Percentiles rank a stretch among this genome's conserved stretches.
Evolutionary conservation across 2,113 vertebrate genomes (phyloP).

Genomic region (Regulus satrapa): DNA sequence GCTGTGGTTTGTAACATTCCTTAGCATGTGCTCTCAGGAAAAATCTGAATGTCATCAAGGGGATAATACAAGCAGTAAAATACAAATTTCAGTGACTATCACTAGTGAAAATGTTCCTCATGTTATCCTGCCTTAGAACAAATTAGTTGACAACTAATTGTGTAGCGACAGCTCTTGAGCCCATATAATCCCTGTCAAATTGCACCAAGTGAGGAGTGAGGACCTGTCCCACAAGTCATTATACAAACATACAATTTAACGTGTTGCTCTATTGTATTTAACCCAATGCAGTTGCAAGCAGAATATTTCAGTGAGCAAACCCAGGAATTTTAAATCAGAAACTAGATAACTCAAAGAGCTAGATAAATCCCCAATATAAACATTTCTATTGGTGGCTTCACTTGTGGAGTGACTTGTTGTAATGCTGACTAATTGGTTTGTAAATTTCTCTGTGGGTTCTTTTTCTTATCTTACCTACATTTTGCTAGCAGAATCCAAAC

Average conservation of each 20-base stretch:
- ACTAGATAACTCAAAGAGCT: not conserved
- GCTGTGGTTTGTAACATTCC: not conserved
- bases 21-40: not conserved
- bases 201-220: not conserved
- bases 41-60: not conserved
- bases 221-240: not conserved
- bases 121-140: not conserved
- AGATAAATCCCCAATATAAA: conserved; percentile 23
- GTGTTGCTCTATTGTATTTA: not conserved
- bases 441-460: not conserved
- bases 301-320: not conserved
- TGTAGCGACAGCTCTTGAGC: not conserved
- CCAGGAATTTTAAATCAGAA: conserved; percentile 11
- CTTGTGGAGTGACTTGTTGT: not conserved
- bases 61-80: not conserved
- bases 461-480: conserved; percentile 4
- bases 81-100: not conserved
- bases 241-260: conserved; percentile 22
- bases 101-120: not conserved
- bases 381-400: not conserved
- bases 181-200: not conserved
- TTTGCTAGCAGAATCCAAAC: conserved; percentile 24
- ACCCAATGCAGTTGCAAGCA: not conserved
- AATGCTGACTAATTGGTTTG: conserved; percentile 13
- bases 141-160: conserved; percentile 21